Base-by-base conservation (phyloP, 92 coral and sea anemone species). In the Muricea muricata region DNA sequence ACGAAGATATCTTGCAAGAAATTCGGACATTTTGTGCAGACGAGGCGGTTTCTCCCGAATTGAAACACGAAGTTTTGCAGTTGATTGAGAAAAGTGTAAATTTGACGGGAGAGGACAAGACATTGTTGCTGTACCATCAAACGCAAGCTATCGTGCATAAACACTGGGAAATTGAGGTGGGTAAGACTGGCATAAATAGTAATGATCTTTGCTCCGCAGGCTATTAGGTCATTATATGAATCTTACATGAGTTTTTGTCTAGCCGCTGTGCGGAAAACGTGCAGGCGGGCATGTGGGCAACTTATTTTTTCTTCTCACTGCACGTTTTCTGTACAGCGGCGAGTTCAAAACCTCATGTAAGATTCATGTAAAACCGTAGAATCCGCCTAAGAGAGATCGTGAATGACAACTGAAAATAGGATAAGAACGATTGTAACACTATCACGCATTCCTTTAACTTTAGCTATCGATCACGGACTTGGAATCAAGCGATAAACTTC, bases 91-190 rank as follows among this genome's bases (percentile, higher is more conserved):
- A 73, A 24, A 86, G 90, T 5, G 91, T 95, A 75, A 90, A 95
- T 41, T 86, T 95, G 70, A 93, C 92, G 32, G 98, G 98, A 20
- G 98, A 95, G 37, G 98, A 95, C 75, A 91, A 93, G 20, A 93
- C 89, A 52, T 65, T 92, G 75, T 72, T 95, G 52, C 78, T 95
- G 42, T 95, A 85, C 75, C 91, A 92, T 83, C 98, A 95, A 81
- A 95, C 97, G 14, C 95, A 93, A 47, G 94, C 98, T 26, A 88
- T 95, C 35, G 95, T 95, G 26, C 84, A 90, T 47, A 87, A 91
- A 8, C 89, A 87, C 7, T 95, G 98, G 98, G 87, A 93, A 41
- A 93, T 71, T 79, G 87, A 92, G 89, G 98, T 95, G 84, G 78
- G 86, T 52, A 17, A 37, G 9, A 37, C 5, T 37, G 42, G 4